phyloP scores from a whole-genome alignment of 92 coral and sea anemone species.

The Montipora capitata region DNA sequence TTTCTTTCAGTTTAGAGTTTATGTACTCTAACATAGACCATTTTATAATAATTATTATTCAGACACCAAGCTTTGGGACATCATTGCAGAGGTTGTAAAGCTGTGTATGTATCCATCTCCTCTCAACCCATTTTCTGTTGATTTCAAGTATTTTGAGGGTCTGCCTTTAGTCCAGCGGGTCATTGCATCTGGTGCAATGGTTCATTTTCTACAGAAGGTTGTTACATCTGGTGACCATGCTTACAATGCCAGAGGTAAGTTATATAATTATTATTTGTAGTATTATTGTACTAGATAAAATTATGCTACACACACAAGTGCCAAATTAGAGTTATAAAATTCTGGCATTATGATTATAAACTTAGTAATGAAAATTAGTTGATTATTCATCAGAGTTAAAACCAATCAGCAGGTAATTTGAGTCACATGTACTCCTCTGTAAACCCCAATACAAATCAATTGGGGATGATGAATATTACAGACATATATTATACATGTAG shows the following conservation, averaged over 20 bases:
- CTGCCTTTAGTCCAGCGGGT: conserved; percentile 88
- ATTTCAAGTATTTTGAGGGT: conserved; percentile 93
- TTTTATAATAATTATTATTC: neutral
- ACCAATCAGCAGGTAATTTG: no score
- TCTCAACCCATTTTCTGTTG: conserved; percentile 95
- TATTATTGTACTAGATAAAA: neutral
- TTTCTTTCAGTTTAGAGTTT: no score
- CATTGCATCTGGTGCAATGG: conserved; percentile 97
- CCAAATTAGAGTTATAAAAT: no score
- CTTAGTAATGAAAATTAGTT: no score
- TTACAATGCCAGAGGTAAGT: conserved; percentile 96
- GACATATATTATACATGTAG: no score
- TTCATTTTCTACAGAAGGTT: conserved; percentile 91
- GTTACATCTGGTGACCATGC: conserved; percentile 95
- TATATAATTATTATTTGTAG: no score
- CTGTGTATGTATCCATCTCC: conserved; percentile 96
- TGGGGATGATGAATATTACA: no score
- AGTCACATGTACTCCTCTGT: no score
- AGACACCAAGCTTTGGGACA: conserved; percentile 99
- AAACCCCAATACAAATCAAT: no score
- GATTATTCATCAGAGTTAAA: no score
- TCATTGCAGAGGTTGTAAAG: conserved; percentile 93
- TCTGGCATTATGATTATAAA: no score
- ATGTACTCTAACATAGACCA: neutral
- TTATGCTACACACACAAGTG: no score